phyloP scores from a whole-genome alignment of 30 jellyfish, hydroid and myxozoan genomes.

The Hydra vulgaris region DNA sequence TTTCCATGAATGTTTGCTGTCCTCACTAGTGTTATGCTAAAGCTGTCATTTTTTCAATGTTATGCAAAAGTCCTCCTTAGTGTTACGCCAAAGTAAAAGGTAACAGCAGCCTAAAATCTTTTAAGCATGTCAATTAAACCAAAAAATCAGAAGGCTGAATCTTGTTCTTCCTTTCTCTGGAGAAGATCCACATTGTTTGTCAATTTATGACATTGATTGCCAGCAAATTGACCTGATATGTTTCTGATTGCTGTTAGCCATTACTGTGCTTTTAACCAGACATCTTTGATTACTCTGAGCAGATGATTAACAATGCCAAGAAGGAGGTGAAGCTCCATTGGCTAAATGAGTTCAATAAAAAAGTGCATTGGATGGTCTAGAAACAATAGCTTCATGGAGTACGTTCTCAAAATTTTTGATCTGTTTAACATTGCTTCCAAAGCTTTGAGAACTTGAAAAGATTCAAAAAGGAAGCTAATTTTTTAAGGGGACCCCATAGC shows the following conservation, averaged over 20 bases:
- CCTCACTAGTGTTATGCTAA: too few relatives aligned
- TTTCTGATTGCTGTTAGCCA: constrained; percentile 8
- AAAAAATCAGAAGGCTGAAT: too few relatives aligned
- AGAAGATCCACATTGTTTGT: background rate
- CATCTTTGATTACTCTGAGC: background rate
- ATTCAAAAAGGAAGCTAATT: background rate
- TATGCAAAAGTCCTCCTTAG: too few relatives aligned
- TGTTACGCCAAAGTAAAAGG: too few relatives aligned
- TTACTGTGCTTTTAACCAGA: constrained; percentile 12
- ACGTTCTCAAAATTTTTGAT: background rate
- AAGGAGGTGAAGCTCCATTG: background rate
- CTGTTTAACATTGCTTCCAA: background rate
- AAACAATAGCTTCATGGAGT: background rate
- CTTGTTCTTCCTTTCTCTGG: too few relatives aligned
- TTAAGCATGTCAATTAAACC: too few relatives aligned
- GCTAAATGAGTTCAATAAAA: background rate
- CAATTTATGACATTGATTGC: background rate
- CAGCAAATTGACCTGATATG: constrained; percentile 1
- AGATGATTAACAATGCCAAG: background rate
- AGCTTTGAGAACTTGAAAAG: constrained; percentile 31
- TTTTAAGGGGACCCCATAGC: background rate
- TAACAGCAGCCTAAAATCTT: too few relatives aligned
- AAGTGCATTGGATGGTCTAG: background rate
- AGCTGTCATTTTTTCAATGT: too few relatives aligned
- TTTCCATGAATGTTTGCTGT: background rate